phyloP scores from a whole-genome alignment of 2,113 vertebrate genomes.

The Origma solitaria region DNA sequence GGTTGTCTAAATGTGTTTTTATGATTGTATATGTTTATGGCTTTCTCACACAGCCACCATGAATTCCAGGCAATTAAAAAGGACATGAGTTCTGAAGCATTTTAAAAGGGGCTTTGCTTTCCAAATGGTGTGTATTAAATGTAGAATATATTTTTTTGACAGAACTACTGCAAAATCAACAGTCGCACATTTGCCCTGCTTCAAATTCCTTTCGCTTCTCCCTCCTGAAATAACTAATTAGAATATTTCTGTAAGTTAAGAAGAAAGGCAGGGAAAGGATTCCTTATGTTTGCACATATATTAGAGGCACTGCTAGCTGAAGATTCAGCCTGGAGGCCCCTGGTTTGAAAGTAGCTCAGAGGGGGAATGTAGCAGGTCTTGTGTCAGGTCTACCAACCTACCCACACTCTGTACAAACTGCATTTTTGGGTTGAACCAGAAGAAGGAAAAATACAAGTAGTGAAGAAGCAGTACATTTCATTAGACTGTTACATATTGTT shows the following conservation, averaged over 20 bases:
- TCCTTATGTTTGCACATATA: background rate
- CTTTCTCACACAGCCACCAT: conserved; percentile 69
- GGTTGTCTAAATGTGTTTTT: conserved; percentile 77
- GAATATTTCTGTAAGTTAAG: background rate
- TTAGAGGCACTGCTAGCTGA: background rate
- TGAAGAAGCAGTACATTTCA: background rate
- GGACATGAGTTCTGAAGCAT: conserved; percentile 63
- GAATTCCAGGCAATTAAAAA: conserved; percentile 77
- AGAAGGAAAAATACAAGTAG: background rate
- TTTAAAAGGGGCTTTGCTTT: conserved; percentile 64
- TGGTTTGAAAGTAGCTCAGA: background rate
- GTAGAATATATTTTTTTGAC: conserved; percentile 31
- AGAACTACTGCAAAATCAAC: conserved; percentile 19
- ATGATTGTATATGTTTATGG: conserved; percentile 76
- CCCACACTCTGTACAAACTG: background rate
- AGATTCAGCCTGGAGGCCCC: background rate
- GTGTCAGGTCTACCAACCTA: background rate
- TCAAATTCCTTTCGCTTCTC: background rate
- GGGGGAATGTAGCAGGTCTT: background rate
- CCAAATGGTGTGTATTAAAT: conserved; percentile 49
- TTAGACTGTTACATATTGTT: background rate
- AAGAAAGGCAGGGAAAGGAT: background rate
- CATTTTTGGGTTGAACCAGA: background rate
- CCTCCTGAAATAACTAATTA: conserved; percentile 4
- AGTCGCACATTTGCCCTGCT: background rate